These are phyloP conservation scores for Sebastiscus tertius DNA, from an alignment of 2,797 vertebrate genomes.

Conservation along the genomic window DNA sequence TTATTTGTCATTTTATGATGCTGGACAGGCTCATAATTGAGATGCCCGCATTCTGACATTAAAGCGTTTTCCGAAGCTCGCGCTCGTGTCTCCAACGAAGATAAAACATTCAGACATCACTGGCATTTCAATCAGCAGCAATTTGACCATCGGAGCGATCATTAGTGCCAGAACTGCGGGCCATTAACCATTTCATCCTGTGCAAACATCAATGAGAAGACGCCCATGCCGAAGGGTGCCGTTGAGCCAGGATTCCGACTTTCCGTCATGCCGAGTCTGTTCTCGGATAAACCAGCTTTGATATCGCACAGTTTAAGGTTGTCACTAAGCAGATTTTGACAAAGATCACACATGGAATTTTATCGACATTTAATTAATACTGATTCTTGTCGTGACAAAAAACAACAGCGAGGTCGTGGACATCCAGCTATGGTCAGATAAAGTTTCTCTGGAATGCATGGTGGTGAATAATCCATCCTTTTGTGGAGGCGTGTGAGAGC, in stretches of 20 bases:
- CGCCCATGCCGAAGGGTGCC: background rate
- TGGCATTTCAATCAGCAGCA: conserved; percentile 39
- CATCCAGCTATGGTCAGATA: background rate
- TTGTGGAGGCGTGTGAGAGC: background rate
- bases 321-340: background rate
- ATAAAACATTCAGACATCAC: conserved; percentile 43
- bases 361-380: conserved; percentile 19
- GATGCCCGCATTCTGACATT: conserved; percentile 32
- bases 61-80: background rate
- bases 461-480: conserved; percentile 18
- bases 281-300: conserved; percentile 28
- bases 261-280: conserved; percentile 15
- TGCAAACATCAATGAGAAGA: conserved; percentile 45
- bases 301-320: conserved; percentile 3
- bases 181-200: conserved; percentile 66
- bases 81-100: conserved; percentile 17
- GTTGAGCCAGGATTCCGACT: conserved; percentile 3
- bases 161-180: conserved; percentile 20
- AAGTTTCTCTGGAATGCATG: background rate
- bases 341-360: conserved; percentile 26
- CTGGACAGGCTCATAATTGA: conserved; percentile 40
- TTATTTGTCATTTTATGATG: conserved; percentile 16
- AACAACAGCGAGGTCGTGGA: background rate
- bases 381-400: conserved; percentile 3
- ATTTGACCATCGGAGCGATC: conserved; percentile 29